Base-by-base conservation (phyloP, 2,888 invertebrate genomes). In the Dicyrtomina minuta region DNA sequence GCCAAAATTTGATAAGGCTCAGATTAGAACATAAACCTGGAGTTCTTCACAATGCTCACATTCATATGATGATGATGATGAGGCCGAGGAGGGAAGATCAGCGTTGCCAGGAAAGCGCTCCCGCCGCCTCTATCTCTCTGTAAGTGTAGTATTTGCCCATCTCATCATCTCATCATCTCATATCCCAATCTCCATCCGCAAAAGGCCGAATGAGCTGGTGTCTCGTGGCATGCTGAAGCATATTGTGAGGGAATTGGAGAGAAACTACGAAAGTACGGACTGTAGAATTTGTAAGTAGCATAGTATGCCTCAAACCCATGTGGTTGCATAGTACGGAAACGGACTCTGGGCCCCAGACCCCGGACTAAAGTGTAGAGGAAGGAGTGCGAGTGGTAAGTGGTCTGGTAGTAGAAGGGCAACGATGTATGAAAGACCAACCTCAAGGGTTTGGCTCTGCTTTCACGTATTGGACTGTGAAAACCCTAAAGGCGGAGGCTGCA, bases 361-460 rank as follows among this genome's bases (percentile, higher is more conserved):
- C n/a, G n/a, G n/a, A n/a, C n/a, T n/a, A n/a, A n/a, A n/a, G 8
- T 33, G 33, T 33, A 33, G 3, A 8, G 33, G 33, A 3, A 5
- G 33, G 33, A 33, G 33, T 5, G 33, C 33, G 33, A 33, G 33
- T 33, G 33, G 33, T 33, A 46, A 17, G 49, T 20, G 49, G n/a
- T 12, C 5, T 46, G n/a, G 20, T n/a, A 46, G 49, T 46, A 46
- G 55, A 44, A 43, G 58, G 66, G 51, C 61, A 61, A 61, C 66
- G 22, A 13, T 56, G 56, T 24, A 22, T 55, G 13, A 26, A 39
- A 44, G 55, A n/a, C 66, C 58, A 44, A 55, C 66, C 66, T 66
- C 58, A 46, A 56, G 49, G 66, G 66, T 27, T 55, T 41, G 58
- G 44, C 60, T 60, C 17, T 17, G 67, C 49, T 60, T 49, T 58